Conservation (phyloP, 2,797 vertebrate genomes). For the Serranus cabrilla region DNA sequence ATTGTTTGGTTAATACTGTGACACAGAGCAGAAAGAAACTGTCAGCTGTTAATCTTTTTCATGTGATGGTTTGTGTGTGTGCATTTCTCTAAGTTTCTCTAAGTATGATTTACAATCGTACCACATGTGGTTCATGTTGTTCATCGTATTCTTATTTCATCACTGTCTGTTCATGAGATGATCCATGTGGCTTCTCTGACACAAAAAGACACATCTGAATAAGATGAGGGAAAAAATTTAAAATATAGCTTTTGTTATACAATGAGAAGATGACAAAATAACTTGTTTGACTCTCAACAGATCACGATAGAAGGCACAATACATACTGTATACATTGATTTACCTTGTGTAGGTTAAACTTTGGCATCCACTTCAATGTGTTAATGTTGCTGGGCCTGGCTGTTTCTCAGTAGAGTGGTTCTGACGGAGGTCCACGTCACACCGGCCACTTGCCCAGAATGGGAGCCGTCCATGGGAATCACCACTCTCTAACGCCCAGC, state of each 20-base stretch:
- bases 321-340: no score
- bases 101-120: neutral
- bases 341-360: no score
- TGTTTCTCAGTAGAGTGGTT: conserved; percentile 88
- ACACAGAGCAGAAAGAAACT: neutral
- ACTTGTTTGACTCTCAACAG: neutral
- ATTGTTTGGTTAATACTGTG: neutral
- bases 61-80: neutral
- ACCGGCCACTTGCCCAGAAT: conserved; percentile 88
- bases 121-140: conserved; percentile 8
- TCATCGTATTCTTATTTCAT: conserved; percentile 10
- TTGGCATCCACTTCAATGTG: conserved; percentile 42
- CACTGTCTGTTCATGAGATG: conserved; percentile 11
- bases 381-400: conserved; percentile 73
- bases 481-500: conserved; percentile 86
- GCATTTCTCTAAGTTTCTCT: neutral
- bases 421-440: conserved; percentile 88
- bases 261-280: conserved; percentile 11
- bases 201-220: neutral
- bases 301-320: neutral
- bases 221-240: neutral
- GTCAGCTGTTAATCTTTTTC: conserved; percentile 7
- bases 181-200: neutral
- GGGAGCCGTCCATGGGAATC: conserved; percentile 90
- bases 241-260: neutral